Conservation (phyloP, 2,113 vertebrate genomes). For the Phasianus colchicus region DNA sequence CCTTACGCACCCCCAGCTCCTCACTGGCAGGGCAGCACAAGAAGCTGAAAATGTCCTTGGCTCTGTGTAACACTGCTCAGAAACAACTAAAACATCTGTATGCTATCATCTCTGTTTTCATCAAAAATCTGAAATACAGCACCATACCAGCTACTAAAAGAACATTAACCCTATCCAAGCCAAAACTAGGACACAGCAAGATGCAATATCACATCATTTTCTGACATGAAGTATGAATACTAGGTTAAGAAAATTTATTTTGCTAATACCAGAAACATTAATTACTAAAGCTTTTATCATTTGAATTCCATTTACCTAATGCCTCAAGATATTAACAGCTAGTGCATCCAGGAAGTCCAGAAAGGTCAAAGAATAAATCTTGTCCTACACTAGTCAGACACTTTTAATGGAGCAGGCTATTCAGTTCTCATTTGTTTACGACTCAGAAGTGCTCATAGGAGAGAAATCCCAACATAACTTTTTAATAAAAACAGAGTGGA, state of each 20-base stretch:
- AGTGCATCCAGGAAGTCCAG: background rate
- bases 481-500: background rate
- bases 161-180: background rate
- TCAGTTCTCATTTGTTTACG: background rate
- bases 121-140: background rate
- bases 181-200: background rate
- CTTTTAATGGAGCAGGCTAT: too few relatives aligned
- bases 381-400: background rate
- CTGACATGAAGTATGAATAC: background rate
- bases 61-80: background rate
- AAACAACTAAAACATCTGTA: background rate
- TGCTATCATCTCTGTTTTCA: background rate
- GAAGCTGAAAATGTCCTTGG: background rate
- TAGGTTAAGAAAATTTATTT: background rate
- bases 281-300: background rate
- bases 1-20: background rate
- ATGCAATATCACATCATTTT: background rate
- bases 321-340: background rate
- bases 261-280: background rate
- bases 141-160: background rate
- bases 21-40: background rate
- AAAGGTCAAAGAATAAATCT: background rate
- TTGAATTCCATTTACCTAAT: background rate
- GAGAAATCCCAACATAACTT: background rate
- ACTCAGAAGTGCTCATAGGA: background rate